phyloP scores from a whole-genome alignment of 2,888 invertebrate species.

The Asteroscopus sphinx region DNA sequence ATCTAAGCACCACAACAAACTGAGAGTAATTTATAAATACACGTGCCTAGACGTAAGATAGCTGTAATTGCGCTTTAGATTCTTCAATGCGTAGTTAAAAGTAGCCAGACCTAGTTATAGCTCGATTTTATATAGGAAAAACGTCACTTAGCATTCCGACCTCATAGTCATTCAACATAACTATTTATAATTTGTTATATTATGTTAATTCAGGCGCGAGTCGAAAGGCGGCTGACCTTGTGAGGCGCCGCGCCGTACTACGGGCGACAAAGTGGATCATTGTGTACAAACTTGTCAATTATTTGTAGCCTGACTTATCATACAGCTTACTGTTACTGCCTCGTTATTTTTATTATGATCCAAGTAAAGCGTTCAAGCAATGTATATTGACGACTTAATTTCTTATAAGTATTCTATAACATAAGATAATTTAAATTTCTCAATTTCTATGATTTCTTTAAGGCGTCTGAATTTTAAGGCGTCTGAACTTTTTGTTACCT shows the following conservation, averaged over 20 bases:
- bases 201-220: conserved; percentile 78
- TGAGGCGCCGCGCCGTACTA: conserved; percentile 70
- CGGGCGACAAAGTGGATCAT: conserved; percentile 64
- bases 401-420: too few relatives aligned
- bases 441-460: too few relatives aligned
- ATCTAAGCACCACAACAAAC: background rate
- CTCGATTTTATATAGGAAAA: conserved; percentile 41
- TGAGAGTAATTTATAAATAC: background rate
- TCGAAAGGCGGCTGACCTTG: conserved; percentile 86
- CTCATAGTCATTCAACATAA: conserved; percentile 59
- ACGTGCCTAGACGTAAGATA: conserved; percentile 10
- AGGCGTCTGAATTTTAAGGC: too few relatives aligned
- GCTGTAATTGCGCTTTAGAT: conserved; percentile 25
- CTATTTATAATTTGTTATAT: conserved; percentile 75
- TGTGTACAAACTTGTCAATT: conserved; percentile 55
- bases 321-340: conserved; percentile 11
- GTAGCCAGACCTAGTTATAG: conserved; percentile 27
- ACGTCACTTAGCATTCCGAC: conserved; percentile 60
- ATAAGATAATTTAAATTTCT: too few relatives aligned
- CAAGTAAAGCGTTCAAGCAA: background rate
- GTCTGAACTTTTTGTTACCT: too few relatives aligned
- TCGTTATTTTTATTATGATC: conserved; percentile 11
- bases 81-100: conserved; percentile 40
- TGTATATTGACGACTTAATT: background rate
- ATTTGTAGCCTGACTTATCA: conserved; percentile 33